Base-by-base conservation (phyloP, 2,113 vertebrate genomes). In the Rhinopomastus cyanomelas region DNA sequence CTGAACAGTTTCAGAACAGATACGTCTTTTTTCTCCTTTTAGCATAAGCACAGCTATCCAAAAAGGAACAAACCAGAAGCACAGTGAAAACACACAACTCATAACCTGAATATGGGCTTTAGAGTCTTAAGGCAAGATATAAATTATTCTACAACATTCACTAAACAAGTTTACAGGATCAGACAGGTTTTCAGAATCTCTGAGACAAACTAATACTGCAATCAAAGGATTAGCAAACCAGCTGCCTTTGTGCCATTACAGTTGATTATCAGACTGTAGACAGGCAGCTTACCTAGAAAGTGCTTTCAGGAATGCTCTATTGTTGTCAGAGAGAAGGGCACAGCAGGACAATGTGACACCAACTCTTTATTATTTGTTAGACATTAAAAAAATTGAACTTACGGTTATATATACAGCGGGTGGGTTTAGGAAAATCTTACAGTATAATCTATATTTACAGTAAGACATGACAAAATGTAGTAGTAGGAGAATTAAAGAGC, bases 221-320 rank as follows among this genome's bases (percentile, higher is more conserved):
- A 95, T 95, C 93, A 93, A 95, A 87, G 93, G 93, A 95, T 96
- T 95, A 95, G 56, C 34, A 91, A 95, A 89, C 71, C 95, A 94
- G 94, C 90, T 94, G 93, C 92, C 74, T 75, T 42, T 94, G 88
- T 89, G 74, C 92, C 87, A 94, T 95, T 94, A 95, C 81, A 94
- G 79, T 42, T 90, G 90, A 96, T 95, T 93, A 95, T 77, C 93
- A 90, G 86, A 39, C 60, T 80, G 56, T 7, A 93, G 92, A 93
- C 72, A 86, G 81, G 74, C 56, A 73, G 78, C 75, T 94, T 64
- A 30, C 84, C 85, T 74, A 67, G 48, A 60, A 94, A 80, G 26
- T 6, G 22, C 71, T 86, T 93, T 68, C 62, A 91, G 59, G 80
- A 92, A 81, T 44, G 65, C 29, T 66, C 14, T 36, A 34, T 8